These are phyloP conservation scores for Paracyclopina nana DNA, from an alignment of 1,140 invertebrate genomes.

Conservation along the genomic window DNA sequence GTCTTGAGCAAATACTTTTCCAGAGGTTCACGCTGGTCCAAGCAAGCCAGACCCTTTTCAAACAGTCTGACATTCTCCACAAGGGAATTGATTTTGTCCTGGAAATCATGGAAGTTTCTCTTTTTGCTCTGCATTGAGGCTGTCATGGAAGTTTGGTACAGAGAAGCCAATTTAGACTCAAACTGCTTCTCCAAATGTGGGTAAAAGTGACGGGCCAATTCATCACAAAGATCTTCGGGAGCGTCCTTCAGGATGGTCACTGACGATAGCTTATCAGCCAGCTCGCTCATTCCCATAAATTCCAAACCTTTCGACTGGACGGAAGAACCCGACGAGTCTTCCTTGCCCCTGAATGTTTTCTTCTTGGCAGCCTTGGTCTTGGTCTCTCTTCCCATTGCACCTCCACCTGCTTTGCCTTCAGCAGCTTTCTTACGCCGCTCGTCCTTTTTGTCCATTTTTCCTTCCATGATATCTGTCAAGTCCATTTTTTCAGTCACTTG, in stretches of 20 bases:
- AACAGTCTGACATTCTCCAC: constrained; percentile 53
- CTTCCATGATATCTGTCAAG: too few species aligned
- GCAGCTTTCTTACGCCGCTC: constrained; percentile 68
- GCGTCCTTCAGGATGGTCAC: constrained; percentile 31
- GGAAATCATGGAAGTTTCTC: constrained; percentile 52
- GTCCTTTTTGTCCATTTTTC: constrained; percentile 54
- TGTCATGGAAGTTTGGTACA: constrained; percentile 45
- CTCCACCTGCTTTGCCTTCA: constrained; percentile 65
- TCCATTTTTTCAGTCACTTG: constrained; percentile 22
- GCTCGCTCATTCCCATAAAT: constrained; percentile 43
- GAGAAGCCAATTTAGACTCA: constrained; percentile 39
- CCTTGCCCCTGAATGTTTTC: too few species aligned
- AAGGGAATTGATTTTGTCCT: constrained; percentile 56
- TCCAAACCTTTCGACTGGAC: constrained; percentile 32
- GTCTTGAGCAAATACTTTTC: constrained; percentile 63
- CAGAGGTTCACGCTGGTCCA: constrained; percentile 37
- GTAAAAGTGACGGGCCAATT: constrained; percentile 26
- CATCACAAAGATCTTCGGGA: constrained; percentile 29
- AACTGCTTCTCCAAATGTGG: constrained; percentile 31
- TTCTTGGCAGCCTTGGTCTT: constrained; percentile 46
- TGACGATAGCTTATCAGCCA: constrained; percentile 41
- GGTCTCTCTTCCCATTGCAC: constrained; percentile 76
- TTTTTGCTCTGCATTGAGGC: constrained; percentile 40
- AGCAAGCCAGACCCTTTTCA: constrained; percentile 58
- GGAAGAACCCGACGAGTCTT: constrained; percentile 5